phyloP scores from a whole-genome alignment of 2,797 vertebrate genomes.

The Gadopsis bispinosus region DNA sequence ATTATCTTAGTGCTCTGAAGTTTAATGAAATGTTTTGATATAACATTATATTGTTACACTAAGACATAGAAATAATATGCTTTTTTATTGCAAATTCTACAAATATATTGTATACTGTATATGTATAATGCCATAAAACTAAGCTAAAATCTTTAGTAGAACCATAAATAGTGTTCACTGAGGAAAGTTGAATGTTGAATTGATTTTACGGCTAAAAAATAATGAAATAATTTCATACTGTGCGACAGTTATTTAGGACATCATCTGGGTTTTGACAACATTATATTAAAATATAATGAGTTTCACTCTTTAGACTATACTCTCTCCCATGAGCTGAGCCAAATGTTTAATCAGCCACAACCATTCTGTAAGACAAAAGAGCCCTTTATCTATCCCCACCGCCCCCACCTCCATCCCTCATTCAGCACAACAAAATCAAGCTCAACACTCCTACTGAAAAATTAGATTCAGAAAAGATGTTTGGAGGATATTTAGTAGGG shows the following conservation, averaged over 20 bases:
- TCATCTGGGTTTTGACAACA: not conserved
- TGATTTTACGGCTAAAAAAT: not conserved
- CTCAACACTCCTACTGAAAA: constrained; percentile 5
- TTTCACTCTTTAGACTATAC: constrained; percentile 19
- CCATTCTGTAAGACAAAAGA: constrained; percentile 73
- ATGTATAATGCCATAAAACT: not conserved
- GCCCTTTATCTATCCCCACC: constrained; percentile 51
- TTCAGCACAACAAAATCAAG: constrained; percentile 43
- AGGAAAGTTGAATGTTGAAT: constrained; percentile 26
- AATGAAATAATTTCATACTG: not conserved
- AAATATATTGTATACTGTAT: not conserved
- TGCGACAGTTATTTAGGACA: not conserved
- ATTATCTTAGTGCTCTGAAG: not conserved
- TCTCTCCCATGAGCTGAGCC: constrained; percentile 57
- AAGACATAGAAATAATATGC: not conserved
- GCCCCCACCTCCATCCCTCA: constrained; percentile 13
- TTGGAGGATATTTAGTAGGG: not conserved
- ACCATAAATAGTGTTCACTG: not conserved
- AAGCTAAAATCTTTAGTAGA: not conserved
- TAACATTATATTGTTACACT: not conserved
- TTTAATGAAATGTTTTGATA: not conserved
- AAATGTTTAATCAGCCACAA: constrained; percentile 75
- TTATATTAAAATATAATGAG: constrained; percentile 11
- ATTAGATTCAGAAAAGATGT: constrained; percentile 10
- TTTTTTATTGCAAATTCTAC: not conserved